These are phyloP conservation scores for Lepus townsendii DNA, from an alignment of 2,797 vertebrate species.

Conservation along the genomic window DNA sequence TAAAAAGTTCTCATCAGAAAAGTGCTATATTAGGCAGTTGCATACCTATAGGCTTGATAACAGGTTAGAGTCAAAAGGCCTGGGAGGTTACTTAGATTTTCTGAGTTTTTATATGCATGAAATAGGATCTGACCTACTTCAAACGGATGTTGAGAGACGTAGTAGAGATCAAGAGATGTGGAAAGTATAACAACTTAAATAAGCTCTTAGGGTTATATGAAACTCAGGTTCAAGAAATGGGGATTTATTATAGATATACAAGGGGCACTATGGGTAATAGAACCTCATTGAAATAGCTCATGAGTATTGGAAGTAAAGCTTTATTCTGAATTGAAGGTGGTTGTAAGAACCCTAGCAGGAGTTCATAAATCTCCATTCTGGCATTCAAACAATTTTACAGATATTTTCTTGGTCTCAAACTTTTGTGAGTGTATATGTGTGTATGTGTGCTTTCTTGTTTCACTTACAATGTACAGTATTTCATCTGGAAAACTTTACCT, in stretches of 20 bases:
- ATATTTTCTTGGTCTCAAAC: conserved; percentile 14
- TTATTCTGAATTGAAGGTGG: neutral
- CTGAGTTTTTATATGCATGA: neutral
- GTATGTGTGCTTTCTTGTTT: neutral
- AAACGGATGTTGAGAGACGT: neutral
- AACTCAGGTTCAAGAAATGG: neutral
- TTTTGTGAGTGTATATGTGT: neutral
- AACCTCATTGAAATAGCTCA: neutral
- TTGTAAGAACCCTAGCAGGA: neutral
- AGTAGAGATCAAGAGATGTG: neutral
- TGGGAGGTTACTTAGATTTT: conserved; percentile 8
- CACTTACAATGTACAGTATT: neutral
- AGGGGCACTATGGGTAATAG: neutral
- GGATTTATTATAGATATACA: neutral
- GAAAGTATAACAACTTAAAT: conserved; percentile 19
- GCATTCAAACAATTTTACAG: neutral
- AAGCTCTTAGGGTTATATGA: neutral
- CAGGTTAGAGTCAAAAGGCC: neutral
- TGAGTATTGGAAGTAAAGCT: neutral
- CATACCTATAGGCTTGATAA: neutral
- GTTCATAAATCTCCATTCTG: neutral
- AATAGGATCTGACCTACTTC: neutral
- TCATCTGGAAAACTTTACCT: neutral
- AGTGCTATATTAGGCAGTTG: neutral
- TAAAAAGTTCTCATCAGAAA: neutral